Percentiles rank a stretch among this genome's conserved stretches.
Evolutionary conservation across 2,113 vertebrate species (phyloP).

Genomic region (Spheniscus mendiculus): DNA sequence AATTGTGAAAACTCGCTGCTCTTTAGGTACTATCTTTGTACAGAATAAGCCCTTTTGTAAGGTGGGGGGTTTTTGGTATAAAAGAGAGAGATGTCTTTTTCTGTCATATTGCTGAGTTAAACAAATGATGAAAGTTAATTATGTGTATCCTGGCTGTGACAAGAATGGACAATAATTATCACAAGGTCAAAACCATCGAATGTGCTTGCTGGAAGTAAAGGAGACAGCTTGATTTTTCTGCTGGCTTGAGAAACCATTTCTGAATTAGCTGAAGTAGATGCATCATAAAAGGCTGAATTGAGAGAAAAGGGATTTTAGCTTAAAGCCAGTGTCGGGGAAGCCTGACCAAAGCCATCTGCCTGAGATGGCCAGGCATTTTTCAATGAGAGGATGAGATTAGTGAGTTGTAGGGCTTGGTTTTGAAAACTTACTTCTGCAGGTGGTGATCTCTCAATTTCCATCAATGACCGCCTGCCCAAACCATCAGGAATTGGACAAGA

Average conservation of each 20-base stretch:
- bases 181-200: background rate
- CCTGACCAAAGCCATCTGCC: background rate
- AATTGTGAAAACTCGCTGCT: background rate
- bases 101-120: slow-evolving; percentile 3
- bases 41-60: background rate
- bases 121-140: background rate
- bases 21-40: background rate
- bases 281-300: background rate
- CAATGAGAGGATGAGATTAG: background rate
- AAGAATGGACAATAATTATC: slow-evolving; percentile 1
- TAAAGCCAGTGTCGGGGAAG: background rate
- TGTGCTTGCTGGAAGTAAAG: background rate
- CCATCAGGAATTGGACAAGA: background rate
- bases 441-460: background rate
- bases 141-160: background rate
- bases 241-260: background rate
- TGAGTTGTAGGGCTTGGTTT: background rate
- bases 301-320: background rate
- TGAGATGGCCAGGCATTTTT: background rate
- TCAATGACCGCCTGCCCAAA: background rate
- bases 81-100: background rate
- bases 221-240: background rate
- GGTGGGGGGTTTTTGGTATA: background rate
- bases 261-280: background rate
- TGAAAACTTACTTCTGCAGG: background rate